Base-by-base conservation (phyloP, 2,113 vertebrate species). In the Halichoeres trimaculatus region DNA sequence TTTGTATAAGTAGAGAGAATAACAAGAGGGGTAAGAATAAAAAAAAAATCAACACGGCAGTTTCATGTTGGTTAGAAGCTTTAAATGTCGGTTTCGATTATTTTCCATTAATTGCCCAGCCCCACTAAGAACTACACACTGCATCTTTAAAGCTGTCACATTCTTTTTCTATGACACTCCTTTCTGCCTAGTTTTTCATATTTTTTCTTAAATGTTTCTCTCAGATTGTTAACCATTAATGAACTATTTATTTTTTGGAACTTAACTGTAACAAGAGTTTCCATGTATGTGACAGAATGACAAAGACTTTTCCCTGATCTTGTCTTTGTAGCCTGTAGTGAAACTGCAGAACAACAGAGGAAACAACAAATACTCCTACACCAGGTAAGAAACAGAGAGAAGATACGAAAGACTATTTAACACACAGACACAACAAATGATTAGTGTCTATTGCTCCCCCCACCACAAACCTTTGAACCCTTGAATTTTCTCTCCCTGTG, bases 281-380 rank as follows among this genome's bases (percentile, higher is more conserved):
- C 3, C 30, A 30, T 30, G 3, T 30, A 30, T 30, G 30, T 6
- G 6, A 30, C 30, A 30, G 3, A 30, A 30, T 30, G 30, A 30
- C 6, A 30, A 0, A 6, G 6, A 43, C 78, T 47, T 14, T 12
- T 54, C 61, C 12, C 1, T 70, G 13, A 73, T 61, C 36, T 62
- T 70, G 9, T 85, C 54, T 76, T 63, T 69, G 20, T 93, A 99
- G 97, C 97, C 97, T 0, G 96, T 97, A 0, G 97, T 99, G 74
- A 99, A 99, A 85, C 70, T 99, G 82, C 94, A 99, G 4, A 98
- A 99, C 84, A 99, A 99, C 93, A 94, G 97, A 87, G 98, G 98
- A 90, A 99, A 99, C 93, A 99, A 99, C 91, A 99, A 99, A 74
- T 99, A 99, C 41, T 99, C 97, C 0, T 99, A 99, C 58, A 99